These are phyloP conservation scores for Pogonomyrmex californicus DNA, from an alignment of 1,140 invertebrate species.

Conservation along the genomic window DNA sequence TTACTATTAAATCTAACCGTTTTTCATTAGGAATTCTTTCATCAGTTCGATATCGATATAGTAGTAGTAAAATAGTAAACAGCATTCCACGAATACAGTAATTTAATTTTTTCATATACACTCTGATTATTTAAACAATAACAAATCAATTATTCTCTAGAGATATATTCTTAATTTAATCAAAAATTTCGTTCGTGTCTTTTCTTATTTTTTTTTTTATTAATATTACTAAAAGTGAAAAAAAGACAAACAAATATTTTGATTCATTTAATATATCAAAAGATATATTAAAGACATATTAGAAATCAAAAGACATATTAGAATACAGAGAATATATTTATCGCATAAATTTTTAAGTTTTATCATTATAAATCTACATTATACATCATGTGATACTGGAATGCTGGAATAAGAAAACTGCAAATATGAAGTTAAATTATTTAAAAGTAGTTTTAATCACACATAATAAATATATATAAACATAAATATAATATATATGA, in stretches of 20 bases:
- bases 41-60: constrained; percentile 12
- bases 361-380: background rate
- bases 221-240: background rate
- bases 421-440: constrained; percentile 9
- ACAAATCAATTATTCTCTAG: background rate
- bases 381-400: background rate
- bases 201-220: background rate
- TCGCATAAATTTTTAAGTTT: background rate
- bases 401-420: background rate
- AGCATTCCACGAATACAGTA: constrained; percentile 16
- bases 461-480: constrained; percentile 27
- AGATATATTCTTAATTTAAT: constrained; percentile 7
- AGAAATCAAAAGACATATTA: background rate
- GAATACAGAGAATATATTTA: background rate
- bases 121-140: constrained; percentile 25
- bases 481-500: constrained; percentile 4
- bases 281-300: background rate
- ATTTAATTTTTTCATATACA: constrained; percentile 18
- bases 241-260: background rate
- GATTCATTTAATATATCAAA: constrained; percentile 14
- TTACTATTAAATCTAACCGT: background rate
- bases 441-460: background rate
- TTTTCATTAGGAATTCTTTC: constrained; percentile 3
- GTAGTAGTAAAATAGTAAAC: background rate
- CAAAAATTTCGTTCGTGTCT: background rate